Conservation (phyloP, 2,797 vertebrate species). For the Tragopan temminckii region DNA sequence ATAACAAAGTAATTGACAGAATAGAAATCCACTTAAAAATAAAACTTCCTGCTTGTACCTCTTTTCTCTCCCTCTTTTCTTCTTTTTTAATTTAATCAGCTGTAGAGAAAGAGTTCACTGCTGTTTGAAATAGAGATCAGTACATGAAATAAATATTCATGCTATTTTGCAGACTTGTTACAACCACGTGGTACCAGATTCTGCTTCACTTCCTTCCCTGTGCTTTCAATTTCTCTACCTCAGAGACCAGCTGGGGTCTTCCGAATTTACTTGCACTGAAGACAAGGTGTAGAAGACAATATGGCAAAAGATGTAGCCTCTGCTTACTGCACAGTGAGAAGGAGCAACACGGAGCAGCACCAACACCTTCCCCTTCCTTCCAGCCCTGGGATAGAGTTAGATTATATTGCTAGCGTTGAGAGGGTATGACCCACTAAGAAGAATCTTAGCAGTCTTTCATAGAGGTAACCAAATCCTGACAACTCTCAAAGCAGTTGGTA, state of each 20-base stretch:
- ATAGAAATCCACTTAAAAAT: conserved; percentile 24
- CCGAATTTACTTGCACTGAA: background rate
- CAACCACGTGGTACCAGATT: background rate
- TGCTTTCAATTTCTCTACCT: background rate
- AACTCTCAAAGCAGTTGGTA: background rate
- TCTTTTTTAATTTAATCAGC: background rate
- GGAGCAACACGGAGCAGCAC: rapidly evolving
- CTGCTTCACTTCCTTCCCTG: background rate
- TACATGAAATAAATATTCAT: background rate
- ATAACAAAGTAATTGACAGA: background rate
- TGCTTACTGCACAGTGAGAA: background rate
- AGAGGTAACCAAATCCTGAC: background rate
- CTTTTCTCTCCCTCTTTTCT: background rate
- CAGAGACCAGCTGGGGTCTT: rapidly evolving
- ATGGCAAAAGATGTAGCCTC: background rate
- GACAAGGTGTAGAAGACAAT: background rate
- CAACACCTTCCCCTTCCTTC: background rate
- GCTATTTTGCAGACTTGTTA: background rate
- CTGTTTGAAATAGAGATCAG: background rate
- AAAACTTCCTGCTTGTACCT: background rate
- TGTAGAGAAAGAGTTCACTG: conserved; percentile 27
- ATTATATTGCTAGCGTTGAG: background rate
- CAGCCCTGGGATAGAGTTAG: background rate
- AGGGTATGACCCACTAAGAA: background rate
- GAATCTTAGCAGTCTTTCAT: background rate